Evolutionary conservation across 1,140 invertebrate species (phyloP).

Genomic region (Pseudomyrmex concolor): DNA sequence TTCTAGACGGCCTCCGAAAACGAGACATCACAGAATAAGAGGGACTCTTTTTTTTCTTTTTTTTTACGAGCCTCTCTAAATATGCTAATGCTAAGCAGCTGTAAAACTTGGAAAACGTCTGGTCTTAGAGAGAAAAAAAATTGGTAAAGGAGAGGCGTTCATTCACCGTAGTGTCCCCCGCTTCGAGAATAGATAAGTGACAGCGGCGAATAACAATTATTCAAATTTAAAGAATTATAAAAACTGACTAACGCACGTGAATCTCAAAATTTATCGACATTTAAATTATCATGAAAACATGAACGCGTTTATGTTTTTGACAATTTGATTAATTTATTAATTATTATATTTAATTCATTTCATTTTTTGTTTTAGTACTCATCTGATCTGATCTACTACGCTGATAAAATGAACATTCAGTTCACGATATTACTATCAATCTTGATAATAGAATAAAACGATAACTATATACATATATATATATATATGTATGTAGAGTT

Average conservation of each 20-base stretch:
- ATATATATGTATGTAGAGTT: neutral
- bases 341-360: no score
- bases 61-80: constrained; percentile 37
- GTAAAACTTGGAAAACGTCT: constrained; percentile 21
- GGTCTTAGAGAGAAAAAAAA: neutral
- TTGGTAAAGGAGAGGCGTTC: constrained; percentile 1
- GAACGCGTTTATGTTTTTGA: no score
- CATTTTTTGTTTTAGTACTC: neutral
- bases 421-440: neutral
- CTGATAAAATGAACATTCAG: neutral
- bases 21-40: neutral
- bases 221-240: constrained; percentile 33
- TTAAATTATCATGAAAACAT: neutral
- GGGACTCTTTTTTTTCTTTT: constrained; percentile 8
- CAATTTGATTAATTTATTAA: no score
- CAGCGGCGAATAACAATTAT: constrained; percentile 31
- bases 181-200: neutral
- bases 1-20: neutral
- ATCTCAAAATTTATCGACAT: neutral
- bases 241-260: neutral
- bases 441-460: neutral
- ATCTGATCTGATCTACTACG: neutral
- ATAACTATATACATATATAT: neutral
- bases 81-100: constrained; percentile 44
- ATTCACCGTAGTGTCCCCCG: constrained; percentile 1